Evolutionary conservation across 2,797 vertebrate species (phyloP), one percentile per base, ranked within the genome.

Genomic region (Chaetophractus vellerosus): DNA sequence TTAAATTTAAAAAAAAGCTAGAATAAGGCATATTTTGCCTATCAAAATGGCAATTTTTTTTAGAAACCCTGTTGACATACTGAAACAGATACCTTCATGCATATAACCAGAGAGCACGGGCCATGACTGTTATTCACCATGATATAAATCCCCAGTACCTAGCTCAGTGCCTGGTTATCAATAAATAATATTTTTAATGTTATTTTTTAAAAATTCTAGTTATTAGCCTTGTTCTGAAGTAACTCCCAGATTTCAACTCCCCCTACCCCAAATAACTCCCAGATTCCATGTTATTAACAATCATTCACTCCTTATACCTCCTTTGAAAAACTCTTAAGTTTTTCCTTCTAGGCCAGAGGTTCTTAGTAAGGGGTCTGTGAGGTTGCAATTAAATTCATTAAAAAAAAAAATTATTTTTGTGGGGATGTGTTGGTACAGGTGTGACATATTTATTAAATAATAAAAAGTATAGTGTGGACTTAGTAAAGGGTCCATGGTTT

Each of bases 1-100:
- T 48, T 78, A 79, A 78, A 89, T 21, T 55, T 55, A 21, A 1
- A 21, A 55, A 23, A 91, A 75, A 95, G 72, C 71, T 90, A 96
- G 6, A 48, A n/a, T n/a, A n/a, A 91, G 59, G 59, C 36, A 61
- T 72, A 45, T 82, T 59, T 38, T 87, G 15, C 9, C 59, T 74
- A 38, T 16, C 31, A 82, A 52, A 89, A 72, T 55, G 50, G 45
- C 21, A 50, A 19, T 5, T 7, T 23, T 6, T 69, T 36, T 69
- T 69, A 19, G 5, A 72, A 90, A 55, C 19, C 8, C 23, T 64
- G 1, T 5, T 63, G 48, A 75, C 31, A 16, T 50, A 57, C 19
- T 82, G 11, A 91, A 36, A 61, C 15, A 31, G 81, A 19, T 21
- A 76, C 8, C 36, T 24, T 38, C 15, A 24, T 24, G 68, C 24